Evolutionary conservation across 2,888 invertebrate species (phyloP), one percentile per base, ranked within the genome.

Genomic region (Morpho achilles): DNA sequence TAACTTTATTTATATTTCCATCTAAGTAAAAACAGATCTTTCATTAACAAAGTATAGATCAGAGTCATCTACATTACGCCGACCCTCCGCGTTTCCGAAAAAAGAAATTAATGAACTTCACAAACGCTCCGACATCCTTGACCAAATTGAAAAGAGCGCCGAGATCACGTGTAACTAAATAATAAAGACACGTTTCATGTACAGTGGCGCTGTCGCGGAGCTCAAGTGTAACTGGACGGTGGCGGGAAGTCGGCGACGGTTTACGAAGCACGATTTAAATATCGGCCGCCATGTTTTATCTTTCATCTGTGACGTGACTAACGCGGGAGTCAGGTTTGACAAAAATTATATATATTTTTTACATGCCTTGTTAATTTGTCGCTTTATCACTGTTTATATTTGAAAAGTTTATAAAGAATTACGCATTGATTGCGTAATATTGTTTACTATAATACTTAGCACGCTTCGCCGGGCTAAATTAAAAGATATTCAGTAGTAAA

Each of bases 231-330:
- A 58, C 58, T 74, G 77, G 82, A 58, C 67, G 63, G 50, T 61
- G 64, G 67, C 72, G 74, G 78, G 77, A 77, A 78, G 79, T 75
- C 69, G 73, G 70, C 73, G 76, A 51, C 61, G 68, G 62, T 66
- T 67, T 67, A 68, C 69, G 65, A 61, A 67, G 75, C 79, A 79
- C 82, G 82, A 84, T 87, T 86, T 84, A 84, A 87, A 85, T 84
- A 82, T 82, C 75, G 67, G 54, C 66, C 76, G 77, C 78, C 80
- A 79, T 80, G 79, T 80, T 80, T 82, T 86, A 86, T 87, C 86
- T 84, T 71, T 69, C 75, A 85, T 86, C 84, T 72, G 73, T 73
- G 69, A 85, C 87, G 84, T 76, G 74, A 69, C 71, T 75, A 77
- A 78, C 75, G 79, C 74, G 69, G 66, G 70, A 73, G 70, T 59